A percentile compares a stretch with the other conserved stretches of the same genome.
phyloP scores from a whole-genome alignment of 2,797 vertebrate genomes.

The Enteromius radiatus region DNA sequence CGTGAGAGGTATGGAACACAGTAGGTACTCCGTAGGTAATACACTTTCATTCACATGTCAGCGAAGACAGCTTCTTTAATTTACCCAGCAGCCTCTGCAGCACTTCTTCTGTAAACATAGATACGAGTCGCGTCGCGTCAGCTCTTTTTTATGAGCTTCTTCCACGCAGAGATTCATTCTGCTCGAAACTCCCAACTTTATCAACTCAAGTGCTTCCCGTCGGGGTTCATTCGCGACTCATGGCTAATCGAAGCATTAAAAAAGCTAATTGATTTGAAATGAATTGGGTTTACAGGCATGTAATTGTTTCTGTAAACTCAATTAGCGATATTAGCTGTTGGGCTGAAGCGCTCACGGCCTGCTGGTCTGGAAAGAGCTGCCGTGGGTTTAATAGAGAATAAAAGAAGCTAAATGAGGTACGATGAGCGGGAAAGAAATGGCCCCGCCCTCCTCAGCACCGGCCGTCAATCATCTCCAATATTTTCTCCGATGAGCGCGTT shows the following conservation, averaged over 20 bases:
- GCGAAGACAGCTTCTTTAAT: constrained; percentile 16
- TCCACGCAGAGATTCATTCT: not conserved
- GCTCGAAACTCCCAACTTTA: not conserved
- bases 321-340: constrained; percentile 54
- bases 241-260: constrained; percentile 38
- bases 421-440: not conserved
- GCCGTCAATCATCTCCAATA: not conserved
- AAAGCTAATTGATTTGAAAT: constrained; percentile 53
- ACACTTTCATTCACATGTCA: constrained; percentile 28
- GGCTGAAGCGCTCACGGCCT: constrained; percentile 43
- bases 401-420: constrained; percentile 11
- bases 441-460: not conserved
- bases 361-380: constrained; percentile 36
- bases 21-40: constrained; percentile 59
- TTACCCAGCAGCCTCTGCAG: constrained; percentile 24
- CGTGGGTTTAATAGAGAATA: constrained; percentile 36
- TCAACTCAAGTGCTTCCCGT: not conserved
- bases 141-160: not conserved
- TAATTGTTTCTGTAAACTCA: constrained; percentile 57
- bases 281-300: constrained; percentile 43
- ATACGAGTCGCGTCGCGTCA: not conserved
- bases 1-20: constrained; percentile 95
- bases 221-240: not conserved
- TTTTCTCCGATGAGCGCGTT: not conserved
- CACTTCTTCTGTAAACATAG: not conserved